Evolutionary conservation across 2,113 vertebrate genomes (phyloP).

Genomic region (Rissa tridactyla): DNA sequence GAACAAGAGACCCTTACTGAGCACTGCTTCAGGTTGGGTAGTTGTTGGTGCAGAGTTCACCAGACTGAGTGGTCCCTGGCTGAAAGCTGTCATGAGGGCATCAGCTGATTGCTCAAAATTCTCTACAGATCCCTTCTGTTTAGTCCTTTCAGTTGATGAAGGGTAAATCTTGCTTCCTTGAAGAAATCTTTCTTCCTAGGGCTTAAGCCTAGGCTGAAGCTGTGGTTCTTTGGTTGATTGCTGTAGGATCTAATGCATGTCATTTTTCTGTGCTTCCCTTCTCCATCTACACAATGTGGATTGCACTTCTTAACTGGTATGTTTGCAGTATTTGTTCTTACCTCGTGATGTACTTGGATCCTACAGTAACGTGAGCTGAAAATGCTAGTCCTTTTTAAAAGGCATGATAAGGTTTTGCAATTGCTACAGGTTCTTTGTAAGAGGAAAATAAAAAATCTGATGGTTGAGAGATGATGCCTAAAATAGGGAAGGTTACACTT

Average conservation of each 20-base stretch:
- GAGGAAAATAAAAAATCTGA: background rate
- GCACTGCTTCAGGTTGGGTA: background rate
- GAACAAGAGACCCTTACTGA: background rate
- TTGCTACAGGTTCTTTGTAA: background rate
- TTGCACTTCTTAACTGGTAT: background rate
- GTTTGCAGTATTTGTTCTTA: background rate
- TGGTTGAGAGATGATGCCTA: background rate
- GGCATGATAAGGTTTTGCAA: background rate
- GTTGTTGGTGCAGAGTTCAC: background rate
- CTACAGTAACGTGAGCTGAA: background rate
- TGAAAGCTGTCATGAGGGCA: background rate
- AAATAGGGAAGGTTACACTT: background rate
- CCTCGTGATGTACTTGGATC: background rate
- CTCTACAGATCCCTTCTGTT: background rate
- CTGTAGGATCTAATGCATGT: background rate
- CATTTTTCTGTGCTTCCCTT: background rate
- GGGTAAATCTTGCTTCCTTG: background rate
- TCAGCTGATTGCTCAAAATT: background rate
- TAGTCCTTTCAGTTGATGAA: background rate
- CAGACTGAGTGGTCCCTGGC: rapidly evolving
- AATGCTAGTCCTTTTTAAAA: background rate
- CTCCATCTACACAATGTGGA: background rate
- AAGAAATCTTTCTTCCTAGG: background rate
- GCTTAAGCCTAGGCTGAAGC: background rate
- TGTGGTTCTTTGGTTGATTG: background rate